These are phyloP conservation scores for Strix occidentalis DNA, from an alignment of 2,797 vertebrate genomes.

Conservation along the genomic window DNA sequence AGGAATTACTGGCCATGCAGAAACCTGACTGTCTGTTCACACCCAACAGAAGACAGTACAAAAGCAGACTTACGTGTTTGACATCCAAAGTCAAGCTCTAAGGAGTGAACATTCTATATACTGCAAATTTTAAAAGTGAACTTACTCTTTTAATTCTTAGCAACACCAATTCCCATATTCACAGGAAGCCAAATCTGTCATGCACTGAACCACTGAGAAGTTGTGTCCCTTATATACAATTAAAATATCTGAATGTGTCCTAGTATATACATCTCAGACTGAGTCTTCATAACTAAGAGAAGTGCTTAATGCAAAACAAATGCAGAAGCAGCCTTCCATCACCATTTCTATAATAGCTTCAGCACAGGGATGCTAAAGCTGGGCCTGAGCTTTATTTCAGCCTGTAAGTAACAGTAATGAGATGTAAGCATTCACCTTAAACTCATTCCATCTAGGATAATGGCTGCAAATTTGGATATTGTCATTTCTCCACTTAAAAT, in stretches of 20 bases:
- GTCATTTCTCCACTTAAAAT: neutral
- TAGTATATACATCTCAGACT: neutral
- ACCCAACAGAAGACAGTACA: neutral
- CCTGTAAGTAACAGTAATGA: neutral
- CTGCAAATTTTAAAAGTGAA: neutral
- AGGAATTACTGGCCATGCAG: neutral
- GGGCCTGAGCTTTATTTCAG: neutral
- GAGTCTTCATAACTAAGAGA: neutral
- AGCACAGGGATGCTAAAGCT: neutral
- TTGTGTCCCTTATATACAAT: neutral
- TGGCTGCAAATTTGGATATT: neutral
- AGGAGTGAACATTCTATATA: neutral
- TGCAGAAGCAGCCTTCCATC: neutral
- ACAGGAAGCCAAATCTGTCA: neutral
- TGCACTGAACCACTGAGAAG: neutral
- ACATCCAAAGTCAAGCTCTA: neutral
- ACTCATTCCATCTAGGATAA: neutral
- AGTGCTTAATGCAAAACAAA: neutral
- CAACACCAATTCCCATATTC: neutral
- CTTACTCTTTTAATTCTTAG: neutral
- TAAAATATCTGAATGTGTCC: neutral
- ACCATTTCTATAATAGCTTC: neutral
- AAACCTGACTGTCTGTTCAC: neutral
- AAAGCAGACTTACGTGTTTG: neutral
- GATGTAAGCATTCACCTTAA: neutral